Evolutionary conservation across 2,888 invertebrate genomes (phyloP).

Genomic region (Aphidius colemani): DNA sequence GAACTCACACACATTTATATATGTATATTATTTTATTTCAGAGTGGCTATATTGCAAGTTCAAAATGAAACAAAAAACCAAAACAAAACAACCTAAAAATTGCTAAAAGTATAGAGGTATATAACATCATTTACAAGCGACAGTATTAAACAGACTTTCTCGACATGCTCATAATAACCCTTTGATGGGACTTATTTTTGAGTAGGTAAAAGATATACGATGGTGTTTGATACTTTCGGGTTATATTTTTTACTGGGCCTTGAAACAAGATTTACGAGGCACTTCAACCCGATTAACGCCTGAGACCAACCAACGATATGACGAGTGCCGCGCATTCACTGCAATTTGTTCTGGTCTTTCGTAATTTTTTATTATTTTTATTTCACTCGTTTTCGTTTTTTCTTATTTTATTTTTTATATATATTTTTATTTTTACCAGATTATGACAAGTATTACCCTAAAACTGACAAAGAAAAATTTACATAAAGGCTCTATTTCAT

Average conservation of each 20-base stretch:
- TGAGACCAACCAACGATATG: constrained; percentile 25
- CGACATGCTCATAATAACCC: constrained; percentile 8
- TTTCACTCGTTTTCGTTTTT: no score
- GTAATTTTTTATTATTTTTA: no score
- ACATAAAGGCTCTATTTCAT: no score
- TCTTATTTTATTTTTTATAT: no score
- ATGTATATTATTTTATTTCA: not conserved
- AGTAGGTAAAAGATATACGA: constrained; percentile 11
- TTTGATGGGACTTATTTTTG: constrained; percentile 13
- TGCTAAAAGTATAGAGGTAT: no score
- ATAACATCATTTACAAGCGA: not conserved
- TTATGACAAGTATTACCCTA: no score
- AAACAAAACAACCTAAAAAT: no score
- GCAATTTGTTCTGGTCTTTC: constrained; percentile 15
- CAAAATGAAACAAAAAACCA: no score
- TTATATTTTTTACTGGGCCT: constrained; percentile 25
- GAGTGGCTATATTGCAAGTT: no score
- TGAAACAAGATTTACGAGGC: constrained; percentile 35
- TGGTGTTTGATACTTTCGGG: constrained; percentile 24
- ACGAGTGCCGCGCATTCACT: constrained; percentile 26
- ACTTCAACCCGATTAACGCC: constrained; percentile 34
- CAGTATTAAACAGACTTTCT: constrained; percentile 10
- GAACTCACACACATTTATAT: constrained; percentile 18
- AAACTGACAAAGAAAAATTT: no score
- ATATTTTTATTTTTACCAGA: no score